Percentiles rank a stretch among this genome's conserved stretches.
Evolutionary conservation across 2,797 vertebrate species (phyloP).

Genomic region (Decapterus maruadsi): DNA sequence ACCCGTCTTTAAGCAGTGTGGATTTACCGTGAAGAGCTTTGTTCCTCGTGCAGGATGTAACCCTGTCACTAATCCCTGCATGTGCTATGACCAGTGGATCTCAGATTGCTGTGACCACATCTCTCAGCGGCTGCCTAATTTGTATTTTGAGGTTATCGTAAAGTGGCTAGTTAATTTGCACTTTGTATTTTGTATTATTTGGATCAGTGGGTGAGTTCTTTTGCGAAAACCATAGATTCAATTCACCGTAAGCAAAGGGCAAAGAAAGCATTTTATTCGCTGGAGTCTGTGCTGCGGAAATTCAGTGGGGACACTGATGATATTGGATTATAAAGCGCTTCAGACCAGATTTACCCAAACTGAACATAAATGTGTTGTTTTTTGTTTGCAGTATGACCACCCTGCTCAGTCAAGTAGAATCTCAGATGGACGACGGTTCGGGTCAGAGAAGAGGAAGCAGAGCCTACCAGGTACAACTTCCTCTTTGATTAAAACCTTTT

Average conservation of each 20-base stretch:
- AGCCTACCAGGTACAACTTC: conserved; percentile 72
- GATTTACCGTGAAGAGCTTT: not conserved
- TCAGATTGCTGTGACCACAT: not conserved
- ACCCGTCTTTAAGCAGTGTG: not conserved
- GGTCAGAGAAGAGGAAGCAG: conserved; percentile 61
- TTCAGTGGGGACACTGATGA: not conserved
- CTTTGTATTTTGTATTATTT: not conserved
- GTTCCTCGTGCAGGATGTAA: not conserved
- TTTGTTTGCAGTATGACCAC: conserved; percentile 60
- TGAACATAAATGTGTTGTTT: conserved; percentile 1
- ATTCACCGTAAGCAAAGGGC: too few relatives aligned
- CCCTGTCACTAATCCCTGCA: not conserved
- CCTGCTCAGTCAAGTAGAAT: conserved; percentile 55
- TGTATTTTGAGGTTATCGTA: not conserved
- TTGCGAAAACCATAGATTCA: too few relatives aligned
- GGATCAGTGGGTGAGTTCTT: not conserved
- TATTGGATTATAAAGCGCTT: not conserved
- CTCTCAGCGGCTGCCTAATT: not conserved
- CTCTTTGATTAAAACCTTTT: too few relatives aligned
- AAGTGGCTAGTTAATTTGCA: too few relatives aligned
- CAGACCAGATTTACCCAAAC: not conserved
- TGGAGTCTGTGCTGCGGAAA: not conserved
- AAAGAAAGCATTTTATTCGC: too few relatives aligned
- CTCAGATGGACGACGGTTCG: conserved; percentile 54
- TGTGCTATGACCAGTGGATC: not conserved